These are phyloP conservation scores for Eristalis intricaria DNA, from an alignment of 2,888 invertebrate species.

Conservation along the genomic window DNA sequence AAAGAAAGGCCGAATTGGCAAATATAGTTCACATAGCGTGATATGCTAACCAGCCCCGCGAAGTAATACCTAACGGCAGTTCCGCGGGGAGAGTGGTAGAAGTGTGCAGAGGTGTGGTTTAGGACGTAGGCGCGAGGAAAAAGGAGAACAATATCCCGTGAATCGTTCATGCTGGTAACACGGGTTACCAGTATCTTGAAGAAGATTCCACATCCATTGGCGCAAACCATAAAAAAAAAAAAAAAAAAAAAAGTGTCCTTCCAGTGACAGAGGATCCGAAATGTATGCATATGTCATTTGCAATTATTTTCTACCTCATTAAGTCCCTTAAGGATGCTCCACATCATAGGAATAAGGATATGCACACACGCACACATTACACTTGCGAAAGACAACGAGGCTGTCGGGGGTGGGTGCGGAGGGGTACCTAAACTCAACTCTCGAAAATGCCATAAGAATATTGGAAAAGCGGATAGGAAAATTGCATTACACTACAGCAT, in stretches of 20 bases:
- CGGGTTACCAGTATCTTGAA: too few relatives aligned
- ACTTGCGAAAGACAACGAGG: neutral
- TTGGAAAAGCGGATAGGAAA: constrained; percentile 40
- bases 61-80: too few relatives aligned
- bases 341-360: constrained; percentile 27
- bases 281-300: constrained; percentile 65
- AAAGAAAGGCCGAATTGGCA: too few relatives aligned
- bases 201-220: too few relatives aligned
- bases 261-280: constrained; percentile 38
- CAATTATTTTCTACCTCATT: constrained; percentile 69
- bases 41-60: too few relatives aligned
- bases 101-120: too few relatives aligned
- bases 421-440: neutral
- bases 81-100: too few relatives aligned
- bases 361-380: neutral
- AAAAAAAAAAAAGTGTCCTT: constrained; percentile 34
- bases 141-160: too few relatives aligned
- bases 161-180: too few relatives aligned
- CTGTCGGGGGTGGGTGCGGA: neutral
- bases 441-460: constrained; percentile 25
- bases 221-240: too few relatives aligned
- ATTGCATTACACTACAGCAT: constrained; percentile 56
- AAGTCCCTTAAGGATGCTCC: constrained; percentile 57
- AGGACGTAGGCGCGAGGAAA: too few relatives aligned
- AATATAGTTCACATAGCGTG: too few relatives aligned